Percentiles rank a stretch among this genome's conserved stretches.
phyloP scores from a whole-genome alignment of 2,113 vertebrate genomes.

The Pampusana beccarii region DNA sequence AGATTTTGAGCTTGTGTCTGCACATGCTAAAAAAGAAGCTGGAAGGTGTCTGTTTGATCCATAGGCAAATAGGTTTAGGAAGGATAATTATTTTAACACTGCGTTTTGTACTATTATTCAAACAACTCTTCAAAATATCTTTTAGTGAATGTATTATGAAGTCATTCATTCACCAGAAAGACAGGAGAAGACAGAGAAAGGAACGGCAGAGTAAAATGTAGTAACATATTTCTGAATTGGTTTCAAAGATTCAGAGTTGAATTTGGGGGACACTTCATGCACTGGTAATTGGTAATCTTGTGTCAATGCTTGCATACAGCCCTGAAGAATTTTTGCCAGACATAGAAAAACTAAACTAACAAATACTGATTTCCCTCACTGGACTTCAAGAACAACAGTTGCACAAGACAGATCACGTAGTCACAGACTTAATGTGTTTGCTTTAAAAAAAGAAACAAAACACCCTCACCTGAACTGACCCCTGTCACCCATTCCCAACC shows the following conservation, averaged over 20 bases:
- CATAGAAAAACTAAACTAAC: not conserved
- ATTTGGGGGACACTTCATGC: not conserved
- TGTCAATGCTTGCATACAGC: not conserved
- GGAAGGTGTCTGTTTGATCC: not conserved
- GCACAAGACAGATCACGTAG: not conserved
- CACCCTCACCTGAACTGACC: not conserved
- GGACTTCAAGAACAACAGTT: not conserved
- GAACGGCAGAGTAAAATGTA: not conserved
- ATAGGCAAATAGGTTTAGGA: fast-evolving
- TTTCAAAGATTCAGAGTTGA: not conserved
- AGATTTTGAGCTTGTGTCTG: not conserved
- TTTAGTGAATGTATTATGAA: not conserved
- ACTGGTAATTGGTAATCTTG: not conserved
- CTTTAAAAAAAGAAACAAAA: not conserved
- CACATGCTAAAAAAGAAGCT: not conserved
- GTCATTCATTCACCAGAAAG: not conserved
- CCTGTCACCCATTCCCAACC: not conserved
- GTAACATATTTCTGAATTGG: not conserved
- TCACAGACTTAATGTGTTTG: not conserved
- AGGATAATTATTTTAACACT: not conserved
- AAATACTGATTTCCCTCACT: not conserved
- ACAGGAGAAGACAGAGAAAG: not conserved
- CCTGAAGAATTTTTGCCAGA: not conserved
- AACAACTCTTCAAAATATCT: not conserved
- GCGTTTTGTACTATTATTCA: not conserved